These are phyloP conservation scores for Nesogale talazaci DNA, from an alignment of 2,113 vertebrate species.

Conservation along the genomic window DNA sequence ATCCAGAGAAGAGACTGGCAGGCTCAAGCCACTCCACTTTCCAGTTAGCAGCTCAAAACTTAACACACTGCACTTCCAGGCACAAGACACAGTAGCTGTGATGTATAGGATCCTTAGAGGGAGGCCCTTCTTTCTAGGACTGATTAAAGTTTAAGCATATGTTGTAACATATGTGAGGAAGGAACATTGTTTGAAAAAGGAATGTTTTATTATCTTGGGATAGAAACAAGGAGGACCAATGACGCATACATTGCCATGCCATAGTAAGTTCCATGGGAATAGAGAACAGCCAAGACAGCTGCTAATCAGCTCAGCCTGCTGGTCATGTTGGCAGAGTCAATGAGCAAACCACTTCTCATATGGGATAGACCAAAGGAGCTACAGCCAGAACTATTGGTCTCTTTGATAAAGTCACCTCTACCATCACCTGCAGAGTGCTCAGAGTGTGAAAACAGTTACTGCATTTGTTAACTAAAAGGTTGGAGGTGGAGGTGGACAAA, in stretches of 20 bases:
- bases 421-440: not conserved
- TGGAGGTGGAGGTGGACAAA: not conserved
- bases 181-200: not conserved
- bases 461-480: not conserved
- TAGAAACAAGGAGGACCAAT: not conserved
- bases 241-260: rapidly evolving
- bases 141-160: not conserved
- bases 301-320: not conserved
- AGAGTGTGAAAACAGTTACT: not conserved
- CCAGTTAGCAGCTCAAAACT: too few species aligned
- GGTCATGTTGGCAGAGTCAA: not conserved
- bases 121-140: not conserved
- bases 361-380: not conserved
- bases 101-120: rapidly evolving
- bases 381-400: not conserved
- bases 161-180: not conserved
- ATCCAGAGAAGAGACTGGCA: too few species aligned
- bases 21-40: too few species aligned
- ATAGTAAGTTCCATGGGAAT: not conserved
- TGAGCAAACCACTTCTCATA: not conserved
- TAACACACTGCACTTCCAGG: too few species aligned
- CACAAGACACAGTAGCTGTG: too few species aligned
- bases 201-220: not conserved
- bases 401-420: not conserved
- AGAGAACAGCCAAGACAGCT: not conserved